Evolutionary conservation across 30 jellyfish, hydroid and myxozoan genomes (phyloP).

Genomic region (Pseudorhiza aurosa): DNA sequence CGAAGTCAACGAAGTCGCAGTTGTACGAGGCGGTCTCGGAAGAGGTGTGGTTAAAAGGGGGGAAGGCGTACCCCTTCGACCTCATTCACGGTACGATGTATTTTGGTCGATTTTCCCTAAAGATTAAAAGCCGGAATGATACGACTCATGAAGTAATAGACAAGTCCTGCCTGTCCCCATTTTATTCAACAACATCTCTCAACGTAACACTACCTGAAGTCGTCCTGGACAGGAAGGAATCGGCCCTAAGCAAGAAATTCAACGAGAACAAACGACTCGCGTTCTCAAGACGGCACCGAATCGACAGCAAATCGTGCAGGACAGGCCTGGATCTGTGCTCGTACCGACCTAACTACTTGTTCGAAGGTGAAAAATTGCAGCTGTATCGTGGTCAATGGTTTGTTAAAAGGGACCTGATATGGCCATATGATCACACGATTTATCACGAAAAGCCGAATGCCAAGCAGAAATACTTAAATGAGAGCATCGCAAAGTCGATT

Average conservation of each 20-base stretch:
- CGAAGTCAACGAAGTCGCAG: not conserved
- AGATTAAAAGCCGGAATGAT: conserved; percentile 14
- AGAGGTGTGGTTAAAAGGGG: conserved; percentile 35
- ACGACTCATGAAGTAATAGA: conserved; percentile 1
- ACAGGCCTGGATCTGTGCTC: conserved; percentile 62
- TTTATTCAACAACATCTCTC: not conserved
- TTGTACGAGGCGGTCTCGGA: not conserved
- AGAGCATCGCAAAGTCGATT: conserved; percentile 18
- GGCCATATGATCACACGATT: conserved; percentile 55
- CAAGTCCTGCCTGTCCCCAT: conserved; percentile 19
- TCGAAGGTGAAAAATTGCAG: conserved; percentile 12
- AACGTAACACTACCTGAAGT: conserved; percentile 31
- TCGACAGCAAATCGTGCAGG: conserved; percentile 14
- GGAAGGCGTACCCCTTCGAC: conserved; percentile 45
- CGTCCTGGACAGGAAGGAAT: not conserved
- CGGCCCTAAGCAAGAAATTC: conserved; percentile 19
- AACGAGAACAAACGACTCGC: conserved; percentile 15
- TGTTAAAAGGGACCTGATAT: conserved; percentile 56
- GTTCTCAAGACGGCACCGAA: conserved; percentile 6
- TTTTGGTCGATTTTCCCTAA: conserved; percentile 15
- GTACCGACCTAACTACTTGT: conserved; percentile 65
- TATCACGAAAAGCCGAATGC: not conserved
- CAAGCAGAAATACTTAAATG: conserved; percentile 7
- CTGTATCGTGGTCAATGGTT: conserved; percentile 54
- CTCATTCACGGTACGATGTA: not conserved